These are phyloP conservation scores for Notodromas monacha DNA, from an alignment of 2,888 invertebrate species.

Conservation along the genomic window DNA sequence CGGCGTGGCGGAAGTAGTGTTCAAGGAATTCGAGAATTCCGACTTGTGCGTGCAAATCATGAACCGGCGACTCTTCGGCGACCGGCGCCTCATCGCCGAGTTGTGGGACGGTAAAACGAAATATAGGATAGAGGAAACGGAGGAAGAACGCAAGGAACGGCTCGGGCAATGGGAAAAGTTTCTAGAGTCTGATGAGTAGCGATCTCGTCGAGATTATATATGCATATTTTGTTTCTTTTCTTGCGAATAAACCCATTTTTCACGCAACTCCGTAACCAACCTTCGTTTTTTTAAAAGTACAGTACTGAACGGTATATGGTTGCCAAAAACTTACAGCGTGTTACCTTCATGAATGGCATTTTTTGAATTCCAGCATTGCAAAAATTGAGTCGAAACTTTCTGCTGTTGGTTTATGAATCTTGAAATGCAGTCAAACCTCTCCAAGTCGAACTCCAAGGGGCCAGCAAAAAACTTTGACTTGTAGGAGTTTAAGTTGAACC, in stretches of 20 bases:
- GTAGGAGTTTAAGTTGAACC: too few species aligned
- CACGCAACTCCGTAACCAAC: neutral
- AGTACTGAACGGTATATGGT: too few species aligned
- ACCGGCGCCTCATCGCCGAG: constrained; percentile 46
- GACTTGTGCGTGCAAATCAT: constrained; percentile 57
- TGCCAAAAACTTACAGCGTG: too few species aligned
- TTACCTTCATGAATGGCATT: too few species aligned
- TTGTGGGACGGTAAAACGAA: constrained; percentile 88
- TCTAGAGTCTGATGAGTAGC: constrained; percentile 26
- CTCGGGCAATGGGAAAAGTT: constrained; percentile 59
- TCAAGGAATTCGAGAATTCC: constrained; percentile 60
- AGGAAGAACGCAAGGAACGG: constrained; percentile 44
- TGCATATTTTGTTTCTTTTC: neutral
- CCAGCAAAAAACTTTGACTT: too few species aligned
- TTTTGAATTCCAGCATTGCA: too few species aligned
- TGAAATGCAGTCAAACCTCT: too few species aligned
- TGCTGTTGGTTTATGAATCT: too few species aligned
- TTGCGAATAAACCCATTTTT: neutral
- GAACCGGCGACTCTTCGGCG: constrained; percentile 63
- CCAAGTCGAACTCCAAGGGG: too few species aligned
- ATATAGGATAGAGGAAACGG: constrained; percentile 56
- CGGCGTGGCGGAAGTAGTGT: constrained; percentile 68
- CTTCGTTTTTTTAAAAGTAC: too few species aligned
- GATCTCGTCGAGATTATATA: constrained; percentile 1
- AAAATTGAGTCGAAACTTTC: too few species aligned